phyloP scores from a whole-genome alignment of 2,888 invertebrate species.

The Cosmia trapezina region DNA sequence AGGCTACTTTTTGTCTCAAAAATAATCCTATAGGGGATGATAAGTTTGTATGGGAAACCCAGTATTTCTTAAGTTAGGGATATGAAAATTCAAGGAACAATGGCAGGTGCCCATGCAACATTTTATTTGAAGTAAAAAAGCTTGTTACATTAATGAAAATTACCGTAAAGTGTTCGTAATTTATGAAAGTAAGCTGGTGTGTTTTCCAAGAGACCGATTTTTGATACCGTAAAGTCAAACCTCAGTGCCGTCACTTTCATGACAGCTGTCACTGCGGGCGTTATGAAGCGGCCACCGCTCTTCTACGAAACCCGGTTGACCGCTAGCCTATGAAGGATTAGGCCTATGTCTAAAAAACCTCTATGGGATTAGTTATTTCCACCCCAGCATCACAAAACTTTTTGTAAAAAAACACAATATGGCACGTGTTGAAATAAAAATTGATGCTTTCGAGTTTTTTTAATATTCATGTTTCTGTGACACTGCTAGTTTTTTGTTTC shows the following conservation, averaged over 20 bases:
- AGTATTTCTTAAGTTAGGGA: no score
- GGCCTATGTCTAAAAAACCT: background rate
- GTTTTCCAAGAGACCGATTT: background rate
- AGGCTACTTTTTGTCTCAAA: no score
- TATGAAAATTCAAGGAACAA: no score
- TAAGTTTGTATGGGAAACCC: no score
- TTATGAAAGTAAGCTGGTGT: background rate
- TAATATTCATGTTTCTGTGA: constrained; percentile 52
- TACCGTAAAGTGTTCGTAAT: no score
- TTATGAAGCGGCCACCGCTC: background rate
- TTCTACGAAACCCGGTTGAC: no score
- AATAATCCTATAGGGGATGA: no score
- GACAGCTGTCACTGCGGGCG: background rate
- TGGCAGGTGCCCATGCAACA: no score
- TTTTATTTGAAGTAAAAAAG: no score
- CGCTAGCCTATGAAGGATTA: background rate
- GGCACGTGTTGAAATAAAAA: constrained; percentile 46
- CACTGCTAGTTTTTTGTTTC: constrained; percentile 35
- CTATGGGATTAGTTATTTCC: background rate
- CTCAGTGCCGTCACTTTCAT: background rate
- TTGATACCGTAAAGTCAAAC: background rate
- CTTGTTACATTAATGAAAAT: no score
- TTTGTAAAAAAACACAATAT: background rate
- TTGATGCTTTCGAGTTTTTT: constrained; percentile 34
- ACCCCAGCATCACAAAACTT: background rate